Evolutionary conservation across 2,797 vertebrate species (phyloP).

Genomic region (Acestrorhynchus altus): DNA sequence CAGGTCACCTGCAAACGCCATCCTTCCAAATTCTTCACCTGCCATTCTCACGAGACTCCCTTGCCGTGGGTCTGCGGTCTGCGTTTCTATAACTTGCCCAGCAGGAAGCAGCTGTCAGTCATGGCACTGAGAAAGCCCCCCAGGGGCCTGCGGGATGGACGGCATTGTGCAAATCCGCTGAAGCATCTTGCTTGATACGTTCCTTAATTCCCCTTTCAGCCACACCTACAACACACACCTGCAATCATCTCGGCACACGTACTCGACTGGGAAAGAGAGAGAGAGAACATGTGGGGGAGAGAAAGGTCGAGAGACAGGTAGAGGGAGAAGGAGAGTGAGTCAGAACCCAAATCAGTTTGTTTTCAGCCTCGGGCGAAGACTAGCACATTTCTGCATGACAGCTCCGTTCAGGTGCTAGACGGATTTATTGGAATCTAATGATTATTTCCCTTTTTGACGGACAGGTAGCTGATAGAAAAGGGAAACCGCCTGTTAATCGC

Average conservation of each 20-base stretch:
- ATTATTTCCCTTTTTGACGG: conserved; percentile 76
- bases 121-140: conserved; percentile 43
- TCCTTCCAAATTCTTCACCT: conserved; percentile 55
- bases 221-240: conserved; percentile 67
- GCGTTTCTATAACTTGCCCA: conserved; percentile 57
- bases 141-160: conserved; percentile 67
- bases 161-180: conserved; percentile 71
- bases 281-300: background rate
- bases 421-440: conserved; percentile 78
- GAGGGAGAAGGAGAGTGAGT: background rate
- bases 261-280: conserved; percentile 68
- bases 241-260: conserved; percentile 68
- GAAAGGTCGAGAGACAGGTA: background rate
- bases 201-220: conserved; percentile 59
- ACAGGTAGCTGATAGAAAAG: conserved; percentile 68
- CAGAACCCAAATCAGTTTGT: conserved; percentile 55
- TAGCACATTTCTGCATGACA: conserved; percentile 84
- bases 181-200: conserved; percentile 68
- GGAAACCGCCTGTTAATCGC: conserved; percentile 67
- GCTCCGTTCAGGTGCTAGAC: conserved; percentile 67
- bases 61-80: conserved; percentile 53
- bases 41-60: conserved; percentile 45
- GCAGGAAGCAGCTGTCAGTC: conserved; percentile 61
- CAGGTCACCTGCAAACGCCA: conserved; percentile 22
- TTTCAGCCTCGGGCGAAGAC: conserved; percentile 57